Conservation (phyloP, 1,140 invertebrate genomes). For the Condylostylus longicornis region DNA sequence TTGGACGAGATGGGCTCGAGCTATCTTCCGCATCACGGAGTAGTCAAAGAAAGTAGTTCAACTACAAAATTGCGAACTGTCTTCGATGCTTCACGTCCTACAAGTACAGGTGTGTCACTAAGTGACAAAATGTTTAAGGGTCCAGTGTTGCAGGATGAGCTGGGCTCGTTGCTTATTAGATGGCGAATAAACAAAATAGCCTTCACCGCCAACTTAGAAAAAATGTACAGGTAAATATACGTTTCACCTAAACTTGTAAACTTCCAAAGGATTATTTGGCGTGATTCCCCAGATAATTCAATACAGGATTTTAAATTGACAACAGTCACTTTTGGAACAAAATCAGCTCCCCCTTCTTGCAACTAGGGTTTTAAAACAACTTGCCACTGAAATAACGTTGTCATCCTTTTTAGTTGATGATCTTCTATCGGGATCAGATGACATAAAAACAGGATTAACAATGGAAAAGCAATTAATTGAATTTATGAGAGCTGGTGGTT, state of each 20-base stretch:
- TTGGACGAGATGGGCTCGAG: no score
- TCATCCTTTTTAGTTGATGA: constrained; percentile 35
- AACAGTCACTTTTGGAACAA: constrained; percentile 29
- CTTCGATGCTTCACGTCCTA: constrained; percentile 14
- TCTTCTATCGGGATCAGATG: constrained; percentile 27
- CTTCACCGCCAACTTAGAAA: constrained; percentile 21
- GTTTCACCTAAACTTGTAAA: no score
- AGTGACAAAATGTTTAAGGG: constrained; percentile 19
- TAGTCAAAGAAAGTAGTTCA: constrained; percentile 11
- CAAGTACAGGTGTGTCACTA: constrained; percentile 13
- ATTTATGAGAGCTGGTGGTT: no score
- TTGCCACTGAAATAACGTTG: constrained; percentile 17
- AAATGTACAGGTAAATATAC: constrained; percentile 21
- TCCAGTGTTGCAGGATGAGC: constrained; percentile 20
- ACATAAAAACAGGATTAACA: no score
- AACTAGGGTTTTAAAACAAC: constrained; percentile 15
- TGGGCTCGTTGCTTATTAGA: constrained; percentile 12
- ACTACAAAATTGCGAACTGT: constrained; percentile 17
- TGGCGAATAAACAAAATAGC: constrained; percentile 19
- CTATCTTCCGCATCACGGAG: constrained; percentile 24
- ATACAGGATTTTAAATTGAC: no score
- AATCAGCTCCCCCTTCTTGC: constrained; percentile 20
- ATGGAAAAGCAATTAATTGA: no score
- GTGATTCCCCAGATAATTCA: no score
- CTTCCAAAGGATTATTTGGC: no score